phyloP scores from a whole-genome alignment of 2,113 vertebrate genomes.

The Atrichornis clamosus region DNA sequence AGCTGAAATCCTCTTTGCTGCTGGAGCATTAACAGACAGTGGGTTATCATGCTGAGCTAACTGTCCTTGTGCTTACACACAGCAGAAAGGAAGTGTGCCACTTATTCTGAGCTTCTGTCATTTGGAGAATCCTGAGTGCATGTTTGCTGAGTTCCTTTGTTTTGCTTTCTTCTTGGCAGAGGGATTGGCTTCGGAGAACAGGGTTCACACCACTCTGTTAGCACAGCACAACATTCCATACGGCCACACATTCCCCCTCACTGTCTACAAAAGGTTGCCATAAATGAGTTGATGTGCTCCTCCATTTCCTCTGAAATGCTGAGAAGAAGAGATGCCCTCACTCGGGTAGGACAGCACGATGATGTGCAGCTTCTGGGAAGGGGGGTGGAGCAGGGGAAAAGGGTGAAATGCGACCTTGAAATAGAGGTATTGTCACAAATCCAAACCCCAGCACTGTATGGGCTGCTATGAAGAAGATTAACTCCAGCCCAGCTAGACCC shows the following conservation, averaged over 20 bases:
- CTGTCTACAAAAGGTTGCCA: background rate
- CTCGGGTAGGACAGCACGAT: fast-evolving
- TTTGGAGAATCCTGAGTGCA: background rate
- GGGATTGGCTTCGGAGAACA: background rate
- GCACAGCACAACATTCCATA: background rate
- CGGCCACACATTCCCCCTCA: background rate
- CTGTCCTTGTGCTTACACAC: background rate
- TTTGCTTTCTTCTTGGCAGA: background rate
- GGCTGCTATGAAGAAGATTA: background rate
- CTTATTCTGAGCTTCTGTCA: background rate
- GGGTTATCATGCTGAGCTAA: background rate
- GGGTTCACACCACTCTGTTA: background rate
- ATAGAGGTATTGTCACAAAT: background rate
- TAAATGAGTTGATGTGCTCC: background rate
- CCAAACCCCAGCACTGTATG: background rate
- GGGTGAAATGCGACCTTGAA: background rate
- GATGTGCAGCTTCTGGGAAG: background rate
- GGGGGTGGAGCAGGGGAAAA: background rate
- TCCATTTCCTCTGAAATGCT: background rate
- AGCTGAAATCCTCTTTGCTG: background rate
- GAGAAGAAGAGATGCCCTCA: background rate
- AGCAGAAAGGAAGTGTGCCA: background rate
- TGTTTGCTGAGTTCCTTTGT: background rate
- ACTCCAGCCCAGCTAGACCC: background rate
- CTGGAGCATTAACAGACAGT: background rate